These are phyloP conservation scores for Cecropterus lyciades DNA, from an alignment of 1,140 invertebrate genomes.

Conservation along the genomic window DNA sequence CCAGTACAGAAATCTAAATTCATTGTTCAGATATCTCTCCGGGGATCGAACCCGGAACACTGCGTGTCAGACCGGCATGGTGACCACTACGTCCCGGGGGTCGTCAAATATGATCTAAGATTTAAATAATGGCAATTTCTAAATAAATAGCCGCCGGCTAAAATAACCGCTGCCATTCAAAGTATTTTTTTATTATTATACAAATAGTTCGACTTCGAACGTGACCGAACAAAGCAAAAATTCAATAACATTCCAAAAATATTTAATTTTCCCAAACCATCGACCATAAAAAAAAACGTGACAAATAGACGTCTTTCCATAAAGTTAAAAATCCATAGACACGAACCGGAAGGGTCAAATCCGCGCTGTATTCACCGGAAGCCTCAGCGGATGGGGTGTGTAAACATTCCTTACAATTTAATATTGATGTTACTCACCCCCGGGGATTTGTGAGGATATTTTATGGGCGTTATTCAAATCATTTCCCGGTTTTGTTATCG, in stretches of 20 bases:
- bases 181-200: too few relatives aligned
- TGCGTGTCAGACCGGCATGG: too few relatives aligned
- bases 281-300: conserved; percentile 26
- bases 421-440: conserved; percentile 24
- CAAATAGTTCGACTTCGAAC: background rate
- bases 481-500: conserved; percentile 34
- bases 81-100: too few relatives aligned
- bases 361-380: conserved; percentile 29
- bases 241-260: conserved; percentile 3
- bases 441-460: conserved; percentile 25
- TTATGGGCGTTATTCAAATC: conserved; percentile 30
- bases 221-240: conserved; percentile 13
- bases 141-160: too few relatives aligned
- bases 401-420: conserved; percentile 31
- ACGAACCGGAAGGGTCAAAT: conserved; percentile 33
- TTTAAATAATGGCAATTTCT: too few relatives aligned
- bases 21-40: too few relatives aligned
- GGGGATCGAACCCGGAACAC: too few relatives aligned
- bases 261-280: conserved; percentile 28
- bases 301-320: too few relatives aligned
- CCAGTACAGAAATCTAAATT: too few relatives aligned
- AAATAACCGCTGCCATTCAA: too few relatives aligned
- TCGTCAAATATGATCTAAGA: too few relatives aligned
- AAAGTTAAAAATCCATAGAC: conserved; percentile 25
- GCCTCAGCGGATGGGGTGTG: conserved; percentile 26